Evolutionary conservation across 2,888 invertebrate genomes (phyloP), one percentile per base, ranked within the genome.

Genomic region (Idaea aversata): DNA sequence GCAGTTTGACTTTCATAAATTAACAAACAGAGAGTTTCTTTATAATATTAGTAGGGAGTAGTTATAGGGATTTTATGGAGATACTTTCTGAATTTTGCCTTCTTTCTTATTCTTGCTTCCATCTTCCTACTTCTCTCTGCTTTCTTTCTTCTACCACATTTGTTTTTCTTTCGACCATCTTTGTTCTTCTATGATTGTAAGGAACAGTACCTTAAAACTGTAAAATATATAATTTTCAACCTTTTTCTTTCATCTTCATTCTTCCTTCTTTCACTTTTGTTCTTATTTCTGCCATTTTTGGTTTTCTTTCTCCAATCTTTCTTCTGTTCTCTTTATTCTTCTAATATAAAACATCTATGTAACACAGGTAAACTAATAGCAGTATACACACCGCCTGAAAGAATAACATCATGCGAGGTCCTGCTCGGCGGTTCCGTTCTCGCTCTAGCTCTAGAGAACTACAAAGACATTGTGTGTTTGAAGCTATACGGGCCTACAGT

Each of bases 341-440:
- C 47, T 47, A 13, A 47, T 47, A 4, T 63, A 61, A 1, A 61
- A 66, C 25, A 25, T 25, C 67, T 67, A 63, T 74, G 81, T 84
- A n/a, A 13, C 4, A 47, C 86, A 97, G 97, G 97, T 62, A 95
- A 95, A 83, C 93, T 96, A 65, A 92, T 97, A 80, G 95, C 97
- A 35, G 96, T 97, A 0, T 97, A 95, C 88, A 97, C 96, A 4
- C 97, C 97, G 0, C 95, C 95, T 61, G 94, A 94, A 61, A 94
- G 95, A 68, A 95, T 97, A 74, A 95, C 95, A 57, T 95, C 96
- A 0, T 96, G 96, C 84, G 97, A 97, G 80, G 94, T 97, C 60
- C 94, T 96, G 10, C 94, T 95, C 15, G 96, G 96, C 64, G 97
- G 97, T 0, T 94, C 94, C 47, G 94, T 94, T 63, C 93, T 97